Conservation (phyloP, 2,797 vertebrate genomes). For the Chanos chanos region DNA sequence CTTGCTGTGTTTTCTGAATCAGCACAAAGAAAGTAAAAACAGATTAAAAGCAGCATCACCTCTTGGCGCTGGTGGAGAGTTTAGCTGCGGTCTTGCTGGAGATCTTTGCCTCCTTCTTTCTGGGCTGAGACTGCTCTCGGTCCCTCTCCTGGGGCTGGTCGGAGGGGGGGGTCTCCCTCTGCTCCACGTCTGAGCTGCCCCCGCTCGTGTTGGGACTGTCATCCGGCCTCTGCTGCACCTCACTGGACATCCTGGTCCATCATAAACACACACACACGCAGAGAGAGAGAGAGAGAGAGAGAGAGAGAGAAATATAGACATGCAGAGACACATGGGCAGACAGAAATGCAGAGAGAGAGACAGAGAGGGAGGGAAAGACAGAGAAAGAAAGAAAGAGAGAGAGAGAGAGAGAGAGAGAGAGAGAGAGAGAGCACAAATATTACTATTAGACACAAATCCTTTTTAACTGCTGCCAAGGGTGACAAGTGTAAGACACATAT, state of each 20-base stretch:
- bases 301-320: not conserved
- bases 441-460: no score
- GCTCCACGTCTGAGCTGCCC: conserved; percentile 97
- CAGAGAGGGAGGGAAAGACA: not conserved
- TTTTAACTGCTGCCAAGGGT: no score
- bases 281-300: not conserved
- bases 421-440: no score
- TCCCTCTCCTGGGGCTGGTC: no score
- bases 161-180: conserved; percentile 85
- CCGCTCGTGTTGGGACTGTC: conserved; percentile 98
- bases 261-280: no score
- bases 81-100: conserved; percentile 98
- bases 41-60: no score
- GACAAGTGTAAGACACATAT: no score
- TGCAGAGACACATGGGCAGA: no score
- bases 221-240: conserved; percentile 96
- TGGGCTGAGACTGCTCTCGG: conserved; percentile 91
- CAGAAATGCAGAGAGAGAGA: no score
- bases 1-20: no score
- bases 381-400: not conserved
- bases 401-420: no score
- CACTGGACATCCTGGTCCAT: conserved; percentile 93
- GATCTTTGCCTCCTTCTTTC: conserved; percentile 99
- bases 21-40: no score
- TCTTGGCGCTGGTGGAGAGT: conserved; percentile 98